A percentile compares a stretch with the other conserved stretches of the same genome.
These are phyloP conservation scores for Trachurus trachurus DNA, from an alignment of 2,797 vertebrate genomes.

Conservation along the genomic window DNA sequence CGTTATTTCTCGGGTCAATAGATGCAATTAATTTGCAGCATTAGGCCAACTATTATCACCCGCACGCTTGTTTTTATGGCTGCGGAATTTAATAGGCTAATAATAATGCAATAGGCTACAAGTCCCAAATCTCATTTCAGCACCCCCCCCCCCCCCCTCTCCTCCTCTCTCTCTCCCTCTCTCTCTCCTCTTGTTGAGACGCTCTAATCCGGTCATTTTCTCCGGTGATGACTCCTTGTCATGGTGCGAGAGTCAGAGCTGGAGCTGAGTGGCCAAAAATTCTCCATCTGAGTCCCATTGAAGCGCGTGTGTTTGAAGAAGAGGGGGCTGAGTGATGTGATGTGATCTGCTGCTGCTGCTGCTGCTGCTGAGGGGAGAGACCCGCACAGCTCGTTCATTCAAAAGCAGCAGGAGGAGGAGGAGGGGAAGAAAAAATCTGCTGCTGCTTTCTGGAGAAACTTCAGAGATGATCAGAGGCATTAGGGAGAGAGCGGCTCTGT, in stretches of 20 bases:
- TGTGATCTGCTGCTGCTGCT: too few relatives aligned
- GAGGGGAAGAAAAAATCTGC: not conserved
- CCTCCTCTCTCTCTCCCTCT: too few relatives aligned
- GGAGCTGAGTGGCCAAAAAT: conserved; percentile 50
- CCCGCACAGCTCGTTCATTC: conserved; percentile 51
- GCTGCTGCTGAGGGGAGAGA: conserved; percentile 50
- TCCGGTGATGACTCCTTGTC: conserved; percentile 38
- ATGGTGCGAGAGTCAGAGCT: conserved; percentile 37
- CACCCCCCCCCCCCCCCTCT: too few relatives aligned
- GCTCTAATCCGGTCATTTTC: conserved; percentile 41
- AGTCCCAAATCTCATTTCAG: conserved; percentile 40
- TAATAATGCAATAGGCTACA: not conserved
- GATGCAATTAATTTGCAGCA: conserved; percentile 65
- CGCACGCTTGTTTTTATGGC: conserved; percentile 35
- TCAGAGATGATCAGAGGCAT: conserved; percentile 58
- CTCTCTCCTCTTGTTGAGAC: not conserved
- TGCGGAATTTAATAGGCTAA: conserved; percentile 8
- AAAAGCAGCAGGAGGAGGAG: conserved; percentile 2
- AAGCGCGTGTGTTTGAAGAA: conserved; percentile 58
- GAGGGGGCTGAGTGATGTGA: conserved; percentile 49
- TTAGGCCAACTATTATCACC: conserved; percentile 42
- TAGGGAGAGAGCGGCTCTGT: conserved; percentile 14
- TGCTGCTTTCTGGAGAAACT: conserved; percentile 66
- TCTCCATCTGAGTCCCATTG: conserved; percentile 66
- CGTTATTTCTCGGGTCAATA: conserved; percentile 63